Evolutionary conservation across 2,888 invertebrate species (phyloP), one percentile per base, ranked within the genome.

Genomic region (Cantharis nigra): DNA sequence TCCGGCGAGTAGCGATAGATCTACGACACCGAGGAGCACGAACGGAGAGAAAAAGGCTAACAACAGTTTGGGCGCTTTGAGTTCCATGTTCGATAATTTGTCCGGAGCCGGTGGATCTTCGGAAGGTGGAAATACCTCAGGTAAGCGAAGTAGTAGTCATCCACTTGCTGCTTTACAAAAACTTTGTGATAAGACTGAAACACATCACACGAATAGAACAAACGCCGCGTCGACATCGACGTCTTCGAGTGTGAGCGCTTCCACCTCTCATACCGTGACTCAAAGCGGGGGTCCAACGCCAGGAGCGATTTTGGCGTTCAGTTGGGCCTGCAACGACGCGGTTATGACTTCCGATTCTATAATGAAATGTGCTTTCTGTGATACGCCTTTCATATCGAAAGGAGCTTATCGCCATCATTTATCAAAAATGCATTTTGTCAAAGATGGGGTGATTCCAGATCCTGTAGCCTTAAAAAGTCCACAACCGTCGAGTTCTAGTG

Each of bases 381-480:
- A 97, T 89, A 97, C 97, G 23, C 97, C 97, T 26, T 98, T 98
- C 88, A 96, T 97, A 83, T 98, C 98, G 63, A 98, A 98, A 89
- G 98, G 98, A 74, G 98, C 98, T 11, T 98, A 98, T 89, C 92
- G 98, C 85, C 98, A 98, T 89, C 98, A 98, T 86, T 90, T 98
- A 84, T 97, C 97, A 70, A 97, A 97, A 89, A 96, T 97, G 94
- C 97, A 97, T 88, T 97, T 97, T 87, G 96, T 97, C 77, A 97
- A 97, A 87, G 97, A 97, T 85, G 95, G 96, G n/a, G 94, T 94
- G 30, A 91, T 95, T 83, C 94, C 95, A 4, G 95, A 96, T 86
- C 93, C 94, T 1, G 91, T 94, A 74, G 90, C 91, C 13, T 89
- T 92, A 84, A 92, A 93, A 83, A 81, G 81, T 75, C 73, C 81